Conservation (phyloP, 2,888 invertebrate genomes). For the Himalopsyche tibetana region DNA sequence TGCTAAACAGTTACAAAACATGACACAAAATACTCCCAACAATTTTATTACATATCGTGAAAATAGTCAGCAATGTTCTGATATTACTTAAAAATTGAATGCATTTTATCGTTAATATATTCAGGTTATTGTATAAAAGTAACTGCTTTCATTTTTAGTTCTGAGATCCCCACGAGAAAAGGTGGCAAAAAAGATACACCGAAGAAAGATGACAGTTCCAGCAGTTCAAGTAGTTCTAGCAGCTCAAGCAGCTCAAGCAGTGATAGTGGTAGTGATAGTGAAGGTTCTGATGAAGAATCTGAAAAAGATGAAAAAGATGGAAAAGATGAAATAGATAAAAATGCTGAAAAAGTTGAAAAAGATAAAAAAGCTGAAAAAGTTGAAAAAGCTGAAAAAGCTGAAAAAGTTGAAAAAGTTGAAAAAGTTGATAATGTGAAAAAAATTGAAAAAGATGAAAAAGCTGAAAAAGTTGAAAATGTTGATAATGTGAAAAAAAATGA, state of each 20-base stretch:
- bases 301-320: conserved; percentile 4
- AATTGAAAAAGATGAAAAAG: not conserved
- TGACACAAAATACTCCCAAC: too few relatives aligned
- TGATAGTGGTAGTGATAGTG: conserved; percentile 50
- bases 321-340: not conserved
- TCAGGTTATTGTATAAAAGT: not conserved
- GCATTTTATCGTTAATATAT: not conserved
- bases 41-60: too few relatives aligned
- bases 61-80: too few relatives aligned
- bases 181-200: not conserved
- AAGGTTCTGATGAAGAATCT: conserved; percentile 51
- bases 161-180: not conserved
- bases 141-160: not conserved
- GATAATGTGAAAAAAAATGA: not conserved
- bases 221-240: conserved; percentile 1
- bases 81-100: too few relatives aligned
- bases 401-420: not conserved
- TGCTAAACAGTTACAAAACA: too few relatives aligned
- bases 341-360: not conserved
- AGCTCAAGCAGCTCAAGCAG: conserved; percentile 43
- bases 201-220: conserved; percentile 7
- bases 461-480: not conserved
- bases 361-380: not conserved
- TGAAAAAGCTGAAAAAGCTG: not conserved
- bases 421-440: not conserved